These are phyloP conservation scores for Prionailurus bengalensis DNA, from an alignment of 2,113 vertebrate genomes.

Conservation along the genomic window DNA sequence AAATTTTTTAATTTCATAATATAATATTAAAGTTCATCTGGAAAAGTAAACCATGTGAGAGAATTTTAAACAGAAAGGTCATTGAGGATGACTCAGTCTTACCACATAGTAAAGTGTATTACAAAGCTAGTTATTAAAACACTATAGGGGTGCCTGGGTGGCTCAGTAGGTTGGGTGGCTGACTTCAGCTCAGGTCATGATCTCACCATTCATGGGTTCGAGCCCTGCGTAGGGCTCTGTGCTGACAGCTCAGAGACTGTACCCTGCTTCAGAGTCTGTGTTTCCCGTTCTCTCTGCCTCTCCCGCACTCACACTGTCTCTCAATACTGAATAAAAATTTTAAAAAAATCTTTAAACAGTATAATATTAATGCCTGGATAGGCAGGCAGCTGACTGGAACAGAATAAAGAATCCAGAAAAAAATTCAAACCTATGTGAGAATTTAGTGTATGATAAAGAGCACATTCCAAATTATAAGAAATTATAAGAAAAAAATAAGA, in stretches of 20 bases:
- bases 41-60: constrained; percentile 47
- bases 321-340: no score
- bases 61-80: constrained; percentile 37
- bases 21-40: constrained; percentile 32
- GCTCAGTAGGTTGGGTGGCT: no score
- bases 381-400: not conserved
- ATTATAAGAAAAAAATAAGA: not conserved
- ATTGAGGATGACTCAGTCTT: constrained; percentile 22
- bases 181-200: no score
- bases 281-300: no score
- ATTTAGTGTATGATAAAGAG: not conserved
- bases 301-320: no score
- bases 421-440: constrained; percentile 1
- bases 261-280: no score
- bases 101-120: constrained; percentile 45
- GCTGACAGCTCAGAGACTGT: no score
- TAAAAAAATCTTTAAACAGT: not conserved
- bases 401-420: not conserved
- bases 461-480: constrained; percentile 7
- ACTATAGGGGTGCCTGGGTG: not conserved
- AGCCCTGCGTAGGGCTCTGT: no score
- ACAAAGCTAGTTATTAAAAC: constrained; percentile 29
- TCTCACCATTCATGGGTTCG: no score
- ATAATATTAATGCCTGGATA: constrained; percentile 18
- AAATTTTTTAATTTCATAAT: not conserved